Evolutionary conservation across 2,113 vertebrate genomes (phyloP), one percentile per base, ranked within the genome.

Genomic region (Zapus hudsonius): DNA sequence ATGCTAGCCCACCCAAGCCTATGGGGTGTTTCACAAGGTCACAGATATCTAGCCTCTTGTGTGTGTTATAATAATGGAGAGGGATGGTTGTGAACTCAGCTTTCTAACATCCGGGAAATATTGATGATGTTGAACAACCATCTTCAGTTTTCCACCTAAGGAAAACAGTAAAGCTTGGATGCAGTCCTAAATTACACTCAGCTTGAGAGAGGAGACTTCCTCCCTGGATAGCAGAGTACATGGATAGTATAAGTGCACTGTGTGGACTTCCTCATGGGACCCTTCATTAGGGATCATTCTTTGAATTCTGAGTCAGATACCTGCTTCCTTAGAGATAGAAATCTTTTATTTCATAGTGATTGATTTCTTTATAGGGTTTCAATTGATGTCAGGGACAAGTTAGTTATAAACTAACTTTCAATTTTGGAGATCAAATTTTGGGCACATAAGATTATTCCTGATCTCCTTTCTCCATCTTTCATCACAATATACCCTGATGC

Each of bases 21-120:
- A 20, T 0, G 22, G 4, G 0, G 0, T 20, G 5, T 3, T 22
- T 11, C 47, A 44, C 15, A 23, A 22, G 36, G 7, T 36, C 44
- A 10, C 3, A 1, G 38, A 22, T 17, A 33, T 15, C 4, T 0
- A 20, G 16, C 4, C 31, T 16, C 31, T 36, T 7, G 4, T 66
- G 40, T 29, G 25, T 27, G 19, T 61, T 22, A 36, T 27, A 73
- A 36, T 27, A 29, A 85, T 23, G n/a, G 61, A 36, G 10, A 36
- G 29, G 72, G 44, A 55, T 42, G 33, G 59, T n/a, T 78, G 83
- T 15, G 23, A 29, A 83, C 36, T n/a, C 12, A 17, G 27, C 13
- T 70, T 47, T 84, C 31, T 80, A 90, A 27, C 8, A 67, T 7
- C 29, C 29, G 17, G 13, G 12, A 44, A 61, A 73, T 78, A 13